Evolutionary conservation across 2,888 invertebrate species (phyloP), one percentile per base, ranked within the genome.

Genomic region (Iphiclides podalirius): DNA sequence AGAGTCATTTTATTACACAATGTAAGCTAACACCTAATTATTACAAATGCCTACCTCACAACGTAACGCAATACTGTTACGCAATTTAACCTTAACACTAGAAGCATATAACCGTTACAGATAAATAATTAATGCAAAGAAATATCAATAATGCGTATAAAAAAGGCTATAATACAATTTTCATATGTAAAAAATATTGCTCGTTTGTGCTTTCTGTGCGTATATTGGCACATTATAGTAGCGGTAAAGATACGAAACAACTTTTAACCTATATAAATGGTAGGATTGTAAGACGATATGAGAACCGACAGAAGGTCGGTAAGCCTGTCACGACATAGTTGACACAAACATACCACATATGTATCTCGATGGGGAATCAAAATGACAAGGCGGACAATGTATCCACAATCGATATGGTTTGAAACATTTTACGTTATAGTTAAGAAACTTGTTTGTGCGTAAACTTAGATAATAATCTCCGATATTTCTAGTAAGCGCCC

Each of bases 41-140:
- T 26, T 26, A 26, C 26, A 31, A 31, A 12, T 31, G 31, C 11
- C 11, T n/a, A 11, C 31, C 2, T 31, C 31, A 31, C 11, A 31
- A 31, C 31, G 11, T 31, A 14, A 36, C 34, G 11, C 13, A 36
- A 36, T 36, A 36, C 36, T 36, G 36, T 16, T 36, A 36, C 36
- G 14, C 36, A 36, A 15, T 36, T 14, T 3, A 36, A 14, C 14
- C 36, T 15, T 36, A 36, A 6, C 15, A 36, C 36, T 36, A 36
- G n/a, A 36, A 15, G 16, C 16, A 36, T 16, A 36, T 15, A 36
- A 14, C 12, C 36, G 15, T 14, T 13, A 14, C 12, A 36, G 36
- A 16, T 14, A 2, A 1, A 14, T 11, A 14, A 15, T 14, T 15
- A 9, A 15, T n/a, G 11, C 12, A 13, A 14, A 36, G 1, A 14